Conservation (phyloP, 1,140 invertebrate species). For the Chironomus striatipennis region DNA sequence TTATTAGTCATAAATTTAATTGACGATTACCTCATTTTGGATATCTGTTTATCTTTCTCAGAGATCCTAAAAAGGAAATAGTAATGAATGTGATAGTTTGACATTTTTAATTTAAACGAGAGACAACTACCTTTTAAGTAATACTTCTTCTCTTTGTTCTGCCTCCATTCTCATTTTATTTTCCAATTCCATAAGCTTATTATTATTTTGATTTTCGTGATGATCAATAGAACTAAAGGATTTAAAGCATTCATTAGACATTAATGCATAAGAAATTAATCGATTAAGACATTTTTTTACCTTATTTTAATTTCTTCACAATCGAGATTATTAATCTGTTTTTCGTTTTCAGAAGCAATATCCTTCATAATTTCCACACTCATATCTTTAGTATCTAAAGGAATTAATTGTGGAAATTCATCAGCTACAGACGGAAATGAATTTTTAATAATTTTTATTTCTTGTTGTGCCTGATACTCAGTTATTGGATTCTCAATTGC, state of each 20-base stretch:
- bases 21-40: slow-evolving; percentile 35
- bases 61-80: slow-evolving; percentile 30
- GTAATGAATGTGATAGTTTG: not conserved
- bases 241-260: not conserved
- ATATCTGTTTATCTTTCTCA: slow-evolving; percentile 38
- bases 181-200: slow-evolving; percentile 38
- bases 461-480: no score
- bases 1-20: not conserved
- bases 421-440: no score
- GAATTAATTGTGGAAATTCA: no score
- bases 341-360: slow-evolving; percentile 36
- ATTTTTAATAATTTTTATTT: no score
- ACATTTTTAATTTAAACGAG: not conserved
- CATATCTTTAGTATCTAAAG: slow-evolving; percentile 34
- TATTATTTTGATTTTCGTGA: slow-evolving; percentile 36
- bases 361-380: slow-evolving; percentile 37
- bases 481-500: not conserved
- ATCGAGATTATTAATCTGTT: not conserved
- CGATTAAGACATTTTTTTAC: slow-evolving; percentile 29
- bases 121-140: slow-evolving; percentile 33
- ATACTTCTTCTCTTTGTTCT: slow-evolving; percentile 36
- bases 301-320: slow-evolving; percentile 20
- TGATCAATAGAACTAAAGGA: slow-evolving; percentile 33
- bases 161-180: slow-evolving; percentile 40
- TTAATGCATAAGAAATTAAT: not conserved